Base-by-base conservation (phyloP, 1,140 invertebrate genomes). In the Heliothis virescens region DNA sequence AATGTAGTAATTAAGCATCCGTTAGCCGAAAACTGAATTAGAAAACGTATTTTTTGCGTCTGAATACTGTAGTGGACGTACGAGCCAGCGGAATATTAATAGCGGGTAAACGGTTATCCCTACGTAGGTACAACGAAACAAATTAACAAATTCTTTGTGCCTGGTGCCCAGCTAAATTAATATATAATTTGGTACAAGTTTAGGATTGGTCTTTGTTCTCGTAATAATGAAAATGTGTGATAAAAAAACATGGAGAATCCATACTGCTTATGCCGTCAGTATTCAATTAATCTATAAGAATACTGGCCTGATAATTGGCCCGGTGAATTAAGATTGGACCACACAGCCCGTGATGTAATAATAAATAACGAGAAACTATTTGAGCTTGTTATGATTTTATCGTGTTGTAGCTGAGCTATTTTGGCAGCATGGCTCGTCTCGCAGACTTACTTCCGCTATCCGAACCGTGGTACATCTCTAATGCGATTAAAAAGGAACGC, bases 321-420 rank as follows among this genome's bases (percentile, higher is more conserved):
- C 41, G 16, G 5, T 18, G 62, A 47, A 65, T 65, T 65, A 41
- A 16, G 47, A 2, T 11, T 59, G 21, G 62, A 65, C 62, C 62
- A 65, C 62, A 48, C 62, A 48, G 29, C 34, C 18, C 48, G 34
- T 52, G 48, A 76, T 65, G 50, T 76, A 29, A 63, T 76, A 29
- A 63, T 76, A 53, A 76, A 63, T 63, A 76, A 76, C 41, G 18
- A 62, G 57, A 57, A 47, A n/a, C 47, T 48, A 52, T 63, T 76
- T 47, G 26, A 65, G 50, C 60, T 62, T 76, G 74, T 76, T 76
- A 76, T 76, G 74, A 76, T 63, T 63, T 52, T 50, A 76, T 65
- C 74, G 60, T 47, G 62, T 63, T 41, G 60, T 15, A 26, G 60
- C n/a, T 13, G 59, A 76, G 74, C 60, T 76, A 76, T 76, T 76